Evolutionary conservation across 2,797 vertebrate species (phyloP).

Genomic region (Huso huso): DNA sequence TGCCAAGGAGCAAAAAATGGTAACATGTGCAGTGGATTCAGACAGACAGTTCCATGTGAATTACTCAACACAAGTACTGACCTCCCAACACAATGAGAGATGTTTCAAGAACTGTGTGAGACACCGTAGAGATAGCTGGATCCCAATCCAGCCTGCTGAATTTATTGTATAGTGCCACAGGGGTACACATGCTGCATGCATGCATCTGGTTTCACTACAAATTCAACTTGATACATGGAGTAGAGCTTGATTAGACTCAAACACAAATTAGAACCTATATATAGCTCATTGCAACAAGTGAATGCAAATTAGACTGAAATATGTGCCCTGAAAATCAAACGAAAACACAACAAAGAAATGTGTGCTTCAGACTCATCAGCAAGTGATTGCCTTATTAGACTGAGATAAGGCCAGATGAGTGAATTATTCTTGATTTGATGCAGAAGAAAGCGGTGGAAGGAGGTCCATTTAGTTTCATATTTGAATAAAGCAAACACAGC

Average conservation of each 20-base stretch:
- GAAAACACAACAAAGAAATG: constrained; percentile 73
- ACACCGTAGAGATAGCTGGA: constrained; percentile 64
- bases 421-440: constrained; percentile 99
- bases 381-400: constrained; percentile 99
- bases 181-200: constrained; percentile 44
- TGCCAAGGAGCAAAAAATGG: constrained; percentile 47
- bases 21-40: constrained; percentile 79
- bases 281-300: constrained; percentile 34
- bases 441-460: constrained; percentile 96
- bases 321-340: constrained; percentile 73
- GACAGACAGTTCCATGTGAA: constrained; percentile 75
- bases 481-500: constrained; percentile 99
- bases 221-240: constrained; percentile 44
- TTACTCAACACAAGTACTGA: constrained; percentile 82
- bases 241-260: constrained; percentile 36
- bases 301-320: constrained; percentile 59
- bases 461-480: constrained; percentile 99
- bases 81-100: constrained; percentile 77
- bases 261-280: constrained; percentile 39
- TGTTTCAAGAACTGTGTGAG: constrained; percentile 64
- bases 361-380: constrained; percentile 95
- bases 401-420: constrained; percentile 99
- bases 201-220: constrained; percentile 50
- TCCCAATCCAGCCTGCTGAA: constrained; percentile 59
- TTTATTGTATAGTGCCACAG: constrained; percentile 59